These are phyloP conservation scores for Paedocypris sp. DNA, from an alignment of 2,113 vertebrate species.

Conservation along the genomic window DNA sequence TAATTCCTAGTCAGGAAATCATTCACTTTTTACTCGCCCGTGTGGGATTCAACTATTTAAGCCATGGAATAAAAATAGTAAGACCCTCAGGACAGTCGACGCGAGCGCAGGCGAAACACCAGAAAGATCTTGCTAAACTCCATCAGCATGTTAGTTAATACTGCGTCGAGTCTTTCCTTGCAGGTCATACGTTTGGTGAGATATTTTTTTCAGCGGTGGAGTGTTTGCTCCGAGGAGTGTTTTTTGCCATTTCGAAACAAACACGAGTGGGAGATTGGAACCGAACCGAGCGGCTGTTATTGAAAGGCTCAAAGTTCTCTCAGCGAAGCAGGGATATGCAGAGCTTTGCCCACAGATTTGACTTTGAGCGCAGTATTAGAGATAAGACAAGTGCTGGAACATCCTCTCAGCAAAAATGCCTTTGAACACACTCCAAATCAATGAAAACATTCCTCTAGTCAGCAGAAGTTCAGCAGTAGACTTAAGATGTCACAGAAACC, in stretches of 20 bases:
- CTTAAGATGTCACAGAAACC: background rate
- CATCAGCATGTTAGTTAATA: background rate
- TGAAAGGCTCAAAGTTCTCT: background rate
- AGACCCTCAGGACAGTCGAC: background rate
- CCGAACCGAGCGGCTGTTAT: too few relatives aligned
- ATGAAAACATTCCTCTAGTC: background rate
- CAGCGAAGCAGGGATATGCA: background rate
- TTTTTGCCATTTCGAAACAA: too few relatives aligned
- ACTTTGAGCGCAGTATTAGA: background rate
- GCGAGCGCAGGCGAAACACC: background rate
- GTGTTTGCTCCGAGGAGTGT: too few relatives aligned
- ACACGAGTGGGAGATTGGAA: too few relatives aligned
- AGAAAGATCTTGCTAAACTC: too few relatives aligned
- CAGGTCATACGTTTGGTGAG: too few relatives aligned
- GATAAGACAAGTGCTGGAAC: conserved; percentile 5
- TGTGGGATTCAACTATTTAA: background rate
- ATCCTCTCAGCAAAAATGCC: background rate
- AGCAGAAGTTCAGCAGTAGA: conserved; percentile 4
- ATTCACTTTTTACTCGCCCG: conserved; percentile 2
- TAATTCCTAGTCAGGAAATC: background rate
- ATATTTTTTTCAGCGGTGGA: too few relatives aligned
- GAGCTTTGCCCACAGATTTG: background rate
- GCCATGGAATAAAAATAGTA: background rate
- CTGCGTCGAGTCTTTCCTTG: background rate
- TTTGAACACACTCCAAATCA: background rate